Evolutionary conservation across 35 echinoderm and acorn worm species (phyloP).

Genomic region (Diadema setosum): DNA sequence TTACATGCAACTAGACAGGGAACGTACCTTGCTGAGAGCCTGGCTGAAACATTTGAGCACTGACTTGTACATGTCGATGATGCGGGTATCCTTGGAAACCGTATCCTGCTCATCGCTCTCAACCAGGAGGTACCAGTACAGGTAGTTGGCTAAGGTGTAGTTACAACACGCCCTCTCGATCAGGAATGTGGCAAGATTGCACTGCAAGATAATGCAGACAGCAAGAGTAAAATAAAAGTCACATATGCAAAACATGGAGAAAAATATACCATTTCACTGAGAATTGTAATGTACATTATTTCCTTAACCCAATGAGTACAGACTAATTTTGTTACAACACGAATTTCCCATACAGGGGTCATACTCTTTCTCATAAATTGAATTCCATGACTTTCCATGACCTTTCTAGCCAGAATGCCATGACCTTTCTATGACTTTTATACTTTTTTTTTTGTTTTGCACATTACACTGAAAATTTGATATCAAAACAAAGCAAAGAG

Average conservation of each 20-base stretch:
- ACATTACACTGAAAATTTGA: too few species aligned
- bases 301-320: too few species aligned
- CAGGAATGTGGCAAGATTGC: slow-evolving; percentile 81
- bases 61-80: slow-evolving; percentile 87
- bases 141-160: slow-evolving; percentile 93
- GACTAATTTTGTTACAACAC: too few species aligned
- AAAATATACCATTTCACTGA: background rate
- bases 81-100: slow-evolving; percentile 73
- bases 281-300: background rate
- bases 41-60: slow-evolving; percentile 88
- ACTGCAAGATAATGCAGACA: slow-evolving; percentile 4
- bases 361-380: too few species aligned
- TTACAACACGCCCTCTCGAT: slow-evolving; percentile 87
- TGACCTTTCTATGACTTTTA: too few species aligned
- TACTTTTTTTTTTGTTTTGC: too few species aligned
- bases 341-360: too few species aligned
- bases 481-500: too few species aligned
- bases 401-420: too few species aligned
- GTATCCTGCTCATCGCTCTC: slow-evolving; percentile 91
- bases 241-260: background rate
- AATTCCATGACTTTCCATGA: too few species aligned
- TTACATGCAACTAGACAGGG: too few species aligned
- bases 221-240: background rate
- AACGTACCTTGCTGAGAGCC: slow-evolving; percentile 69
- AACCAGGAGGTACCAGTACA: slow-evolving; percentile 95